Percentiles rank a stretch among this genome's conserved stretches.
Evolutionary conservation across 2,113 vertebrate genomes (phyloP).

Genomic region (Pteronura brasiliensis): DNA sequence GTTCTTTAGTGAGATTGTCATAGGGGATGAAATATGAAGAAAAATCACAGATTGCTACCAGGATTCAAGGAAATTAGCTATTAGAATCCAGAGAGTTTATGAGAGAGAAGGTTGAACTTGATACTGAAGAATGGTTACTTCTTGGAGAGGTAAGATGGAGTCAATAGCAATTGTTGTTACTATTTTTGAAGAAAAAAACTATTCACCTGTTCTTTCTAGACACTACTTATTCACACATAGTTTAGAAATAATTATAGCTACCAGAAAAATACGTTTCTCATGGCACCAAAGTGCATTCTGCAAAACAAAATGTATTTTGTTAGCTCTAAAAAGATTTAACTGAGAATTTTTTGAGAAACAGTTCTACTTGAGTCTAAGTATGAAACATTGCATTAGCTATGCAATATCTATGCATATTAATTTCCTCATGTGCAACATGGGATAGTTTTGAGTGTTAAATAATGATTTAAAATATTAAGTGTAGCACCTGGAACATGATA

Average conservation of each 20-base stretch:
- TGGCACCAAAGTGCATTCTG: background rate
- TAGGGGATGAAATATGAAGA: background rate
- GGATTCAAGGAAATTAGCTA: background rate
- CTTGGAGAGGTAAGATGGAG: background rate
- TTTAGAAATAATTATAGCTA: background rate
- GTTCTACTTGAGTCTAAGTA: background rate
- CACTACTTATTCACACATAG: background rate
- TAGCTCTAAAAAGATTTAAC: background rate
- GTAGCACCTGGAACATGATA: background rate
- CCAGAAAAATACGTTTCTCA: background rate
- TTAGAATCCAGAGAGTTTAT: background rate
- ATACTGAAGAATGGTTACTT: background rate
- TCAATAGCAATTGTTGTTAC: background rate
- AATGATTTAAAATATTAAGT: background rate
- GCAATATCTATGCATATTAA: background rate
- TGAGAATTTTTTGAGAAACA: background rate
- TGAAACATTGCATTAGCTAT: background rate
- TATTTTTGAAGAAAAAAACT: background rate
- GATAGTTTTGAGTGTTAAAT: background rate
- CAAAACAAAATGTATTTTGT: background rate
- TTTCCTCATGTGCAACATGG: background rate
- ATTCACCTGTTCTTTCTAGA: background rate
- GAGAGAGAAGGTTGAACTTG: background rate
- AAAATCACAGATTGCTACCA: background rate
- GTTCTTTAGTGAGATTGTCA: background rate